A percentile compares a stretch with the other conserved stretches of the same genome.
These are phyloP conservation scores for Leuciscus idus DNA, from an alignment of 2,113 vertebrate species.

Conservation along the genomic window DNA sequence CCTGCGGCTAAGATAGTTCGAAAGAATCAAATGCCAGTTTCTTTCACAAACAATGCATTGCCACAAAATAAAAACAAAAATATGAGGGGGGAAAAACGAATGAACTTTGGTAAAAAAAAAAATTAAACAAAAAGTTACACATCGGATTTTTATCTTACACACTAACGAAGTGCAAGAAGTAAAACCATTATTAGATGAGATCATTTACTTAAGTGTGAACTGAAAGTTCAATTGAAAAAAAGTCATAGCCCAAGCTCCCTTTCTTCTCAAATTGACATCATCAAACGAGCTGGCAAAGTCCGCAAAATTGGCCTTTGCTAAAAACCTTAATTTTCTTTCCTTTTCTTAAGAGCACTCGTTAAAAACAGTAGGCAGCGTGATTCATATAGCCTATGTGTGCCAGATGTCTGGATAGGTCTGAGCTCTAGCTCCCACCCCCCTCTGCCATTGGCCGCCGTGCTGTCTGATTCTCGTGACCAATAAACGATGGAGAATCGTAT, in stretches of 20 bases:
- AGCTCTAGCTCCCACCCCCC: constrained; percentile 50
- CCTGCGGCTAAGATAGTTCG: not conserved
- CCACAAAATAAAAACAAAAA: not conserved
- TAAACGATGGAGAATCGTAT: constrained; percentile 61
- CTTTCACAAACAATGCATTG: not conserved
- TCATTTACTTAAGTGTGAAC: not conserved
- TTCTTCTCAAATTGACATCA: not conserved
- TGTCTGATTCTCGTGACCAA: constrained; percentile 68
- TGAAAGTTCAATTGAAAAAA: not conserved
- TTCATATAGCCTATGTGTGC: not conserved
- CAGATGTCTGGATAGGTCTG: constrained; percentile 45
- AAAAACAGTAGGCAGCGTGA: constrained; percentile 7
- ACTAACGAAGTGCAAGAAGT: not conserved
- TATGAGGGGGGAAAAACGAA: no score
- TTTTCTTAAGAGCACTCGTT: constrained; percentile 1
- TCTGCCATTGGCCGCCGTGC: constrained; percentile 65
- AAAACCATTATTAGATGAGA: not conserved
- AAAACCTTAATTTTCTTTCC: not conserved
- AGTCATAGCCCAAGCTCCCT: not conserved
- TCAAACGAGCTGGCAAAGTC: not conserved
- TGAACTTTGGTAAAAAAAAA: not conserved
- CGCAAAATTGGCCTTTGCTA: not conserved
- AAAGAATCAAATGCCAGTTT: not conserved
- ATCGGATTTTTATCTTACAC: not conserved
- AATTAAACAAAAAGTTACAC: not conserved